Evolutionary conservation across 1,140 invertebrate genomes (phyloP), one percentile per base, ranked within the genome.

Genomic region (Pararge aegeria): DNA sequence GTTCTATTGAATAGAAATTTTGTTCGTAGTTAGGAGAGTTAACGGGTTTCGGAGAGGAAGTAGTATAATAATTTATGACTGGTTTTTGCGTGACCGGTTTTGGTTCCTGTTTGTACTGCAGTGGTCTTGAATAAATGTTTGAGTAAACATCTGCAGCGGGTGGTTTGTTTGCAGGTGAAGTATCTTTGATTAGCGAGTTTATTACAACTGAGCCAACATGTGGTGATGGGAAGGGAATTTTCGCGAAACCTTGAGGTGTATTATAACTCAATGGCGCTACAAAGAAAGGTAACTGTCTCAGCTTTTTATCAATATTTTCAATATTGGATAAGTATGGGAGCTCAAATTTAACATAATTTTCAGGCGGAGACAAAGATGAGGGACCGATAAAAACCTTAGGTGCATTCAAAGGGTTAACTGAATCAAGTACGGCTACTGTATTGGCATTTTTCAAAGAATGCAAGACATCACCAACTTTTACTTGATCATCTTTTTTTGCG

Each of bases 131-230:
- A 29, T 83, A 83, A 19, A 79, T 71, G 57, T 72, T 77, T 16
- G 72, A 70, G 13, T 70, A 70, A 7, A 72, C 37, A 57, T 78
- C 65, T 37, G 75, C 63, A 5, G 62, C 44, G 48, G 73, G 44
- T 10, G 66, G 18, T 30, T 57, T 59, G 13, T 48, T 48, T 53
- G 61, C 46, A 10, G 66, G 27, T 16, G 66, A 38, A 3, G 73
- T 50, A 1, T 89, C 86, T 61, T 64, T 86, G 9, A 88, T 88
- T 51, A 78, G 76, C 9, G 78, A 89, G 66, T 93, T 94, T 1
- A 96, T 91, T 1, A 96, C 94, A 10, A 96, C 94, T 0, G 95
- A 96, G 2, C 95, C 95, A 2, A 96, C 95, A 78, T 96, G 95
- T 1, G 95, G 95, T 0, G 95, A 93, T 0, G 95, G 95, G 72